phyloP scores from a whole-genome alignment of 1,140 invertebrate genomes.

The Drosophila parabipectinata region DNA sequence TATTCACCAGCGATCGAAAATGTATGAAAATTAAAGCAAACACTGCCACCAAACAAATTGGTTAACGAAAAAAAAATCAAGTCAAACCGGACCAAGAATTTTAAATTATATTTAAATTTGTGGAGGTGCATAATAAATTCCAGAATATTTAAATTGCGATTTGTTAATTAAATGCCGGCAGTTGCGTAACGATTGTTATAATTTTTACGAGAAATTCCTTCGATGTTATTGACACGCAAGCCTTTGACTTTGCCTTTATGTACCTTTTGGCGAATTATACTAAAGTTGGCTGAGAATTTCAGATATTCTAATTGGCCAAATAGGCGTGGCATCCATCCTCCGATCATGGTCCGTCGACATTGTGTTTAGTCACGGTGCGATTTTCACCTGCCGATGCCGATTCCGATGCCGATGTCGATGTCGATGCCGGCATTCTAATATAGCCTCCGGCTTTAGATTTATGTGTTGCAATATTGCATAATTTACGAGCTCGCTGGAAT shows the following conservation, averaged over 20 bases:
- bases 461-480: conserved; percentile 57
- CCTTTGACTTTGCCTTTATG: conserved; percentile 11
- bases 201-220: conserved; percentile 35
- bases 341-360: conserved; percentile 18
- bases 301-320: conserved; percentile 41
- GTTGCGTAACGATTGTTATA: conserved; percentile 63
- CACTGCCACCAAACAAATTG: conserved; percentile 18
- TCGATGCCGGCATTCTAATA: conserved; percentile 59
- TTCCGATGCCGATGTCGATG: too few species aligned
- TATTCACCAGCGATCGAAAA: conserved; percentile 65
- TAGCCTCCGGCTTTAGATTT: conserved; percentile 68
- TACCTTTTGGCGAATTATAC: neutral
- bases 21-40: conserved; percentile 49
- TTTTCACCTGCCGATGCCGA: conserved; percentile 49
- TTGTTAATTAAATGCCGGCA: conserved; percentile 65
- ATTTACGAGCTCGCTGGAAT: conserved; percentile 51
- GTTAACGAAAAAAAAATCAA: conserved; percentile 16
- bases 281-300: conserved; percentile 10
- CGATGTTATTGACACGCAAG: conserved; percentile 57
- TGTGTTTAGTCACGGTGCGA: conserved; percentile 57
- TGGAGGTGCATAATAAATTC: conserved; percentile 43
- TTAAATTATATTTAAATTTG: conserved; percentile 34
- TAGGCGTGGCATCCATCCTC: conserved; percentile 11
- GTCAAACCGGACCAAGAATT: conserved; percentile 47
- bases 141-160: conserved; percentile 45